phyloP scores from a whole-genome alignment of 2,113 vertebrate species.

The Myotis yumanensis region DNA sequence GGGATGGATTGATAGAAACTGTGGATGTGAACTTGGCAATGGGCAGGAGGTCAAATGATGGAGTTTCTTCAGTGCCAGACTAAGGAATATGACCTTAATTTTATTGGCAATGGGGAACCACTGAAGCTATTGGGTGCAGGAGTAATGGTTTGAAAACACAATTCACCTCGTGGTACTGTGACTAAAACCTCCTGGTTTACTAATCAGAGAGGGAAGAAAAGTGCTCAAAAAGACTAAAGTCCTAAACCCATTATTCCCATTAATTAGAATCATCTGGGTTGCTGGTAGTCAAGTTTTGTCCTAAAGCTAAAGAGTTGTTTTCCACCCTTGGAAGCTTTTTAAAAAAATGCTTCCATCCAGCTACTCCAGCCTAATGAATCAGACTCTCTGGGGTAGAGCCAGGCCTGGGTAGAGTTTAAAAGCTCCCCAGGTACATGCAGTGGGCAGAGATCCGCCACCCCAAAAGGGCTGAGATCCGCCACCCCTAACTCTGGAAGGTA shows the following conservation, averaged over 20 bases:
- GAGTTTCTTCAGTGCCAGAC: neutral
- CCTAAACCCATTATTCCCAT: neutral
- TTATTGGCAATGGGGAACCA: neutral
- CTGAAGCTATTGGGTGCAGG: neutral
- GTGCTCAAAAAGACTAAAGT: neutral
- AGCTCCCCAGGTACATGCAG: neutral
- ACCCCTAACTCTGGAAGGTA: neutral
- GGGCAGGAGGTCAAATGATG: neutral
- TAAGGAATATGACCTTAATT: neutral
- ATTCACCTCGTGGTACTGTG: neutral
- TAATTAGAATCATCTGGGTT: neutral
- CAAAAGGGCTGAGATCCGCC: neutral
- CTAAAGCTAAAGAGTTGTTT: neutral
- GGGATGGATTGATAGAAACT: neutral
- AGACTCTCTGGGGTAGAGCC: neutral
- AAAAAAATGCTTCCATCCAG: neutral
- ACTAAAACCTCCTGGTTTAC: neutral
- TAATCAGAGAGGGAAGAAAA: neutral
- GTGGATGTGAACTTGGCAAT: neutral
- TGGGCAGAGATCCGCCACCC: too few relatives aligned
- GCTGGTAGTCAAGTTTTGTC: neutral
- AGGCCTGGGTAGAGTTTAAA: neutral
- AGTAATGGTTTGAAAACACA: neutral
- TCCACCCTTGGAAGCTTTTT: neutral
- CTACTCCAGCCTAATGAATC: neutral